A percentile compares a stretch with the other conserved stretches of the same genome.
These are phyloP conservation scores for Drosophila acutilabella DNA, from an alignment of 2,888 invertebrate genomes.

Conservation along the genomic window DNA sequence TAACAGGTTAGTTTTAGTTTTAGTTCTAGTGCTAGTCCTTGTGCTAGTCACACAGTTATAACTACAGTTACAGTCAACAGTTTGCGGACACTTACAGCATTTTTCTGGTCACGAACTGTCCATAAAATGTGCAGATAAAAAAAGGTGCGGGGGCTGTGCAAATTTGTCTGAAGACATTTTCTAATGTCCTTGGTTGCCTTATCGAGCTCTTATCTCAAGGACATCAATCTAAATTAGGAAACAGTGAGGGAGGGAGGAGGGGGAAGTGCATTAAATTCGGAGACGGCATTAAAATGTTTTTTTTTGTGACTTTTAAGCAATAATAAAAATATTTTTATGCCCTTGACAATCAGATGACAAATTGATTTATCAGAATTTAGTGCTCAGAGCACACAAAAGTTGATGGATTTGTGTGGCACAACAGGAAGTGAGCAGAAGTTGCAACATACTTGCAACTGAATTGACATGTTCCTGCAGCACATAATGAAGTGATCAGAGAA, in stretches of 20 bases:
- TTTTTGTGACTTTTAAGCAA: constrained; percentile 28
- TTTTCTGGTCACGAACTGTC: constrained; percentile 60
- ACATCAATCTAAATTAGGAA: constrained; percentile 73
- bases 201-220: constrained; percentile 29
- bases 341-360: constrained; percentile 56
- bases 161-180: constrained; percentile 58
- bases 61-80: constrained; percentile 13
- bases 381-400: background rate
- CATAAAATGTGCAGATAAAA: constrained; percentile 59
- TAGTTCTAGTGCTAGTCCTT: constrained; percentile 13
- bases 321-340: constrained; percentile 60
- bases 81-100: constrained; percentile 24
- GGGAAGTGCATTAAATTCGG: constrained; percentile 41
- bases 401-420: constrained; percentile 38
- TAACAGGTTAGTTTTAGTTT: constrained; percentile 52
- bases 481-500: constrained; percentile 80
- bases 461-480: constrained; percentile 73
- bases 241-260: background rate
- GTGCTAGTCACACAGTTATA: background rate
- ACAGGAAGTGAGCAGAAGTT: constrained; percentile 61
- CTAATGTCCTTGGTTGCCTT: constrained; percentile 36
- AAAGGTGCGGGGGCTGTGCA: constrained; percentile 38
- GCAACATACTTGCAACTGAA: constrained; percentile 40
- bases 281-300: constrained; percentile 16
- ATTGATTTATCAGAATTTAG: constrained; percentile 68